Percentiles rank a stretch among this genome's conserved stretches.
Evolutionary conservation across 2,113 vertebrate species (phyloP).

Genomic region (Grammomys dolichurus): DNA sequence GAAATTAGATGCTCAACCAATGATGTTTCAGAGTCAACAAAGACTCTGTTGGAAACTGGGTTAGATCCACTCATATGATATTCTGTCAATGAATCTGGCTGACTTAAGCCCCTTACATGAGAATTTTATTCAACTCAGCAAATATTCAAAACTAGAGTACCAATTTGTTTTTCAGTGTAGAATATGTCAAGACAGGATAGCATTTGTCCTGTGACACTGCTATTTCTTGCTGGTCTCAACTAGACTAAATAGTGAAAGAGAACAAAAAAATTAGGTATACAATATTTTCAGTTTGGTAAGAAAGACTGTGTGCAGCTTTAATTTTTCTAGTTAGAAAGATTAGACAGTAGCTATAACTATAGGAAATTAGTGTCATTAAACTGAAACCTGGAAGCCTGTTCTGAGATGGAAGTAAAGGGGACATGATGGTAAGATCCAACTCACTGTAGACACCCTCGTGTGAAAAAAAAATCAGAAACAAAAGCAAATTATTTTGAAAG

Average conservation of each 20-base stretch:
- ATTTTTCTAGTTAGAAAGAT: background rate
- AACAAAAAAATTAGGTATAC: background rate
- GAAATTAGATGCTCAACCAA: background rate
- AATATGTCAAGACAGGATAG: background rate
- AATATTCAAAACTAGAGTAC: background rate
- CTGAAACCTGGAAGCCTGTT: background rate
- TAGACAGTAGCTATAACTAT: background rate
- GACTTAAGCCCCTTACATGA: background rate
- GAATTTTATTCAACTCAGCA: background rate
- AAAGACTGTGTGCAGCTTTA: background rate
- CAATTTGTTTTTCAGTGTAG: background rate
- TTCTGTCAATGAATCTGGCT: background rate
- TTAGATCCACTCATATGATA: background rate
- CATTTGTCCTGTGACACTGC: background rate
- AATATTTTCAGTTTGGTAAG: background rate
- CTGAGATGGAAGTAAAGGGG: background rate
- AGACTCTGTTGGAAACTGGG: background rate
- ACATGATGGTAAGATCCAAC: background rate
- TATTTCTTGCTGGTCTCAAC: background rate
- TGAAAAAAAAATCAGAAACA: background rate
- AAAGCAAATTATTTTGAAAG: background rate
- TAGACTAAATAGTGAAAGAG: background rate
- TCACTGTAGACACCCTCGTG: background rate
- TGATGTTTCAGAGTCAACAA: background rate
- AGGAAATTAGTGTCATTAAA: background rate